Percentiles rank a stretch among this genome's conserved stretches.
Conservation (phyloP, 2,888 invertebrate genomes). For the Brachylomia viminalis region DNA sequence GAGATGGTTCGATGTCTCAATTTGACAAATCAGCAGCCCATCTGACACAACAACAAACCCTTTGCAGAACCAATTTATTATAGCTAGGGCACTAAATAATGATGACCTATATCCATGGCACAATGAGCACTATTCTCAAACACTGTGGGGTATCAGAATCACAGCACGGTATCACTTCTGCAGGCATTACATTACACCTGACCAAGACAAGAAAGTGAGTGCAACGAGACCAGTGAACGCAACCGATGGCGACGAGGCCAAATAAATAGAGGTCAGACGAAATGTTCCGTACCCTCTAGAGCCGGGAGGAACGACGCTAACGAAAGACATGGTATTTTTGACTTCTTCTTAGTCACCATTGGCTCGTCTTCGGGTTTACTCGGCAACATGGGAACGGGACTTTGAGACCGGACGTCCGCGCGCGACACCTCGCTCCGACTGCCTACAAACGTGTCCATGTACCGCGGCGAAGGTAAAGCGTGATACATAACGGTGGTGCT, state of each 20-base stretch:
- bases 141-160: constrained; percentile 65
- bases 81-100: constrained; percentile 29
- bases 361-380: constrained; percentile 85
- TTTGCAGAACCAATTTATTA: constrained; percentile 28
- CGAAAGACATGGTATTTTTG: constrained; percentile 89
- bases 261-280: constrained; percentile 82
- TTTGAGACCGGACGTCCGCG: constrained; percentile 84
- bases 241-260: constrained; percentile 86
- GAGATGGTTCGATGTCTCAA: constrained; percentile 32
- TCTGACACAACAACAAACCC: constrained; percentile 55
- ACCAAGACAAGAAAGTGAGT: constrained; percentile 89
- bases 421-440: constrained; percentile 84
- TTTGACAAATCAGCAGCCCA: constrained; percentile 37
- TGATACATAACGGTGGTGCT: constrained; percentile 74
- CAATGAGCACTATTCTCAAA: constrained; percentile 50
- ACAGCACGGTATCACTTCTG: constrained; percentile 78
- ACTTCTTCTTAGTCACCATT: constrained; percentile 89
- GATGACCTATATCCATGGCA: constrained; percentile 57
- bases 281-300: constrained; percentile 85
- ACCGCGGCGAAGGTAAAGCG: constrained; percentile 82
- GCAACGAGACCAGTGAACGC: constrained; percentile 87
- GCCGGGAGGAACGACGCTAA: constrained; percentile 87
- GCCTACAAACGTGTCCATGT: constrained; percentile 84
- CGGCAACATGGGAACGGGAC: constrained; percentile 83
- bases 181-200: constrained; percentile 85